These are phyloP conservation scores for Turdus rufiventris DNA, from an alignment of 2,113 vertebrate species.

Conservation along the genomic window DNA sequence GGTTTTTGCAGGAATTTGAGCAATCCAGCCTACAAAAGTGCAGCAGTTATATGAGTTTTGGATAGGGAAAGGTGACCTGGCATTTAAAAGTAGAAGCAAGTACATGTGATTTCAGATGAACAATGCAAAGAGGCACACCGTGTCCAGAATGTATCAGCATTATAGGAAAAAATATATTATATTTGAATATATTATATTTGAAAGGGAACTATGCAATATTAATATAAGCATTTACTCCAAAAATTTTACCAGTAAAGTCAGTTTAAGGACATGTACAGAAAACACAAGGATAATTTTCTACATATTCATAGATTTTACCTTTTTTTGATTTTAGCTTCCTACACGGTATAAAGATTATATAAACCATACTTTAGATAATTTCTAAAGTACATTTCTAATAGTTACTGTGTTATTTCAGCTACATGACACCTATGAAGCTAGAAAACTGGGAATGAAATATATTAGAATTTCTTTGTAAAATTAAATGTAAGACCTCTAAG, in stretches of 20 bases:
- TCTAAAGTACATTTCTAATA: not conserved
- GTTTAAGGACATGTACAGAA: not conserved
- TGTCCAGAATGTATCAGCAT: not conserved
- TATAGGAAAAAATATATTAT: not conserved
- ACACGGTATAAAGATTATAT: not conserved
- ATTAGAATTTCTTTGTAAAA: not conserved
- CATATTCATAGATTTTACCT: not conserved
- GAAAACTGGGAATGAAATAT: not conserved
- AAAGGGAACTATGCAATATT: conserved; percentile 1
- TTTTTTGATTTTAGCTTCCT: not conserved
- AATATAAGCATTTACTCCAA: not conserved
- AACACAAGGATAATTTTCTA: not conserved
- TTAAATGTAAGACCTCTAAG: not conserved
- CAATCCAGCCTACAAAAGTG: not conserved
- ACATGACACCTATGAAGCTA: not conserved
- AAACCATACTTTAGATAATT: not conserved
- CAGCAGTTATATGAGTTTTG: not conserved
- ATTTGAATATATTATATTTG: no score
- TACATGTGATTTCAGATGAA: not conserved
- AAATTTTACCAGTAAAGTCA: not conserved
- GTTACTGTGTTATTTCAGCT: not conserved
- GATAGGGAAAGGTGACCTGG: not conserved
- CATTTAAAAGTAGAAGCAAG: not conserved
- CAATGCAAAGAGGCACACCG: not conserved
- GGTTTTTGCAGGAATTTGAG: not conserved